Conservation (phyloP, 2,797 vertebrate genomes). For the Sebastes oblongus region DNA sequence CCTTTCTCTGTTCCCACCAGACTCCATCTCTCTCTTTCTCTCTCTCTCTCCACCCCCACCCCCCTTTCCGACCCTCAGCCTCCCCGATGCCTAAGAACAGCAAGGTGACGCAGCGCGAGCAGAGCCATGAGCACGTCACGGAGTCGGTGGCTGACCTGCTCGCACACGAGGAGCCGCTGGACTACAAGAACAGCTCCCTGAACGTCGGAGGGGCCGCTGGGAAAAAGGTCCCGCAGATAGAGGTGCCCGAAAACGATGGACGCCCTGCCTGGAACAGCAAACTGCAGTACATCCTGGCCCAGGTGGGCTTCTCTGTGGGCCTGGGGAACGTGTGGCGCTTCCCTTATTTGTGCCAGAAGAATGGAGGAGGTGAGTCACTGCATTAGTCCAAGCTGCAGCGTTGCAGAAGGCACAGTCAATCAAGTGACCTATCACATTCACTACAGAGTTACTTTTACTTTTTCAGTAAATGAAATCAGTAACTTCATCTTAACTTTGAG, state of each 20-base stretch:
- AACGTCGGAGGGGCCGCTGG: constrained; percentile 76
- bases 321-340: constrained; percentile 96
- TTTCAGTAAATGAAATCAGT: not conserved
- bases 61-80: constrained; percentile 44
- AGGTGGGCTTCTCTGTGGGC: constrained; percentile 95
- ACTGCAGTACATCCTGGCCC: constrained; percentile 94
- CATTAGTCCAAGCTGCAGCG: not conserved
- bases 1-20: constrained; percentile 4
- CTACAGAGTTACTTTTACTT: not conserved
- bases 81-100: constrained; percentile 93
- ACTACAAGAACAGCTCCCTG: constrained; percentile 90
- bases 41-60: constrained; percentile 17
- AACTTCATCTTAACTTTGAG: not conserved
- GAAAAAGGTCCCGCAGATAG: constrained; percentile 69
- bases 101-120: constrained; percentile 93
- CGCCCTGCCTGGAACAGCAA: constrained; percentile 95
- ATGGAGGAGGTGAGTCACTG: constrained; percentile 89
- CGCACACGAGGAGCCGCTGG: constrained; percentile 89
- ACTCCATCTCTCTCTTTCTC: constrained; percentile 6
- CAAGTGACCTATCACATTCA: not conserved
- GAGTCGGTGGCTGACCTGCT: constrained; percentile 95
- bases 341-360: constrained; percentile 96
- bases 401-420: not conserved
- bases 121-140: constrained; percentile 91
- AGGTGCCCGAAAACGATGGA: constrained; percentile 79